Evolutionary conservation across 2,797 vertebrate species (phyloP), one percentile per base, ranked within the genome.

Genomic region (Peromyscus eremicus): DNA sequence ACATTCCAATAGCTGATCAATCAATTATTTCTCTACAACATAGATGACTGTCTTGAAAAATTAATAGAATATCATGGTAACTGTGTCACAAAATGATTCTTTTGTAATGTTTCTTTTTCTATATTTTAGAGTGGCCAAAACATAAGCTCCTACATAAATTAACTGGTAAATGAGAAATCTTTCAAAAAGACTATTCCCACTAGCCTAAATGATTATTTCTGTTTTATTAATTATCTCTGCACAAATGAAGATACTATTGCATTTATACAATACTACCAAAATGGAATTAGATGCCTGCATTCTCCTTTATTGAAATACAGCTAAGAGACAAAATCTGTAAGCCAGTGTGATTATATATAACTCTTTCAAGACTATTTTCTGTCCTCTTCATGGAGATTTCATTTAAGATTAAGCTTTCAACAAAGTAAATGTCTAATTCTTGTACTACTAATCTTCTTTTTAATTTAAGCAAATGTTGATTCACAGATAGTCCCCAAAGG

Each of bases 401-500:
- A 91, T 84, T 94, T 94, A 55, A 93, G 68, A 91, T 89, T 81
- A 81, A 60, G 1, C 10, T 81, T 88, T 84, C n/a, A 90, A 27
- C 7, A 90, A 55, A 80, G 25, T 60, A 92, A 73, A 91, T 40
- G 25, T 55, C 2, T 82, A 85, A 94, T 60, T 92, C n/a, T 79
- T 76, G 6, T n/a, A 80, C 85, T 96, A 82, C 43, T 79, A 70
- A 93, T 55, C 25, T 16, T 46, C 29, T 21, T 83, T 89, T 94
- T 79, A 89, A 66, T 96, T 93, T 89, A 93, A 91, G 46, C 86
- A 96, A 91, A 80, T 79, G 40, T 40, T 82, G 40, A 92, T 60
- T 90, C 64, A 89, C 12, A 87, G 43, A 60, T 37, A 93, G 14
- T 70, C 7, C 10, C 75, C 64, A 89, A 62, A 84, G 71, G 68